Evolutionary conservation across 2,113 vertebrate species (phyloP).

Genomic region (Nyctereutes procyonoides): DNA sequence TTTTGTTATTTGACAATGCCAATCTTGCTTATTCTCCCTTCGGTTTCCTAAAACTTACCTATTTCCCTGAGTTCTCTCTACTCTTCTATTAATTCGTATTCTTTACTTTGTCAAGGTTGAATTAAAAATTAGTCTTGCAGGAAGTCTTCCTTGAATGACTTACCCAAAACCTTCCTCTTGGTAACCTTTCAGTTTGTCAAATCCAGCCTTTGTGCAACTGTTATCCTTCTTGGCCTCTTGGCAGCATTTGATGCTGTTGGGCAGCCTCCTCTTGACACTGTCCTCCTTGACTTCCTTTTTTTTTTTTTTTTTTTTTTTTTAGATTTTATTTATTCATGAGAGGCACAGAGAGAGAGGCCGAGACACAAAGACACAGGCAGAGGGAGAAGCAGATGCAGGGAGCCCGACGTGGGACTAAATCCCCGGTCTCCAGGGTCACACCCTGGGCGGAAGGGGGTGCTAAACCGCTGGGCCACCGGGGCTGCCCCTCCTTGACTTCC

Average conservation of each 20-base stretch:
- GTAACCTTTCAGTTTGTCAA: not conserved
- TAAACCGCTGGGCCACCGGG: no score
- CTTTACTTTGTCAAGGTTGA: not conserved
- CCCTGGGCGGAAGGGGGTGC: no score
- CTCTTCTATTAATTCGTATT: not conserved
- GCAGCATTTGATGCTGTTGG: not conserved
- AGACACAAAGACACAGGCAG: no score
- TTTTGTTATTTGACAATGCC: not conserved
- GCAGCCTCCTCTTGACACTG: not conserved
- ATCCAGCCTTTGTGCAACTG: not conserved
- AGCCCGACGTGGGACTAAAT: no score
- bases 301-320: no score
- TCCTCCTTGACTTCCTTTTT: not conserved
- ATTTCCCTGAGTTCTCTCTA: not conserved
- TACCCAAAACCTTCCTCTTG: not conserved
- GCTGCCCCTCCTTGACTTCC: not conserved
- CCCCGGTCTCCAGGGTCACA: no score
- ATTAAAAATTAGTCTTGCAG: not conserved
- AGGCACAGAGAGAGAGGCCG: no score
- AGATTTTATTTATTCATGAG: no score
- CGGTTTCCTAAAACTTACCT: not conserved
- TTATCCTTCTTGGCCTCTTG: not conserved
- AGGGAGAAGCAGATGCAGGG: no score
- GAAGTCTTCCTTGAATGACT: not conserved
- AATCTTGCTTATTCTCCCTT: not conserved